Conservation (phyloP, 2,888 invertebrate species). For the Polymixis lichenea region DNA sequence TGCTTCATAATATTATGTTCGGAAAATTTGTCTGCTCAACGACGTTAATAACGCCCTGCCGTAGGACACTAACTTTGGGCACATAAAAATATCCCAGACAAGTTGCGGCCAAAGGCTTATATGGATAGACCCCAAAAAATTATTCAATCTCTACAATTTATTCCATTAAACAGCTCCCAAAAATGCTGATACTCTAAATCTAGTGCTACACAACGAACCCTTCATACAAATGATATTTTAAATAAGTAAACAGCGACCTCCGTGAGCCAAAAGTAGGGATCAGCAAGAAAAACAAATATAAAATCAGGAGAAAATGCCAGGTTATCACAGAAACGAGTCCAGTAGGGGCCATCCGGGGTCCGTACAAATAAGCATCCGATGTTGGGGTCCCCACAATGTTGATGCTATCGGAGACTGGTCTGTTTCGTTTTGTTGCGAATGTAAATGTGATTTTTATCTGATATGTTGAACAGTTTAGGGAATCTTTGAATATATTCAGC, state of each 20-base stretch:
- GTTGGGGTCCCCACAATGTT: constrained; percentile 50
- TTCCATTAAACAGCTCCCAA: constrained; percentile 25
- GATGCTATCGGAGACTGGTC: constrained; percentile 42
- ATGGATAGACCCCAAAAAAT: not conserved
- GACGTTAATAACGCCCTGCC: too few species aligned
- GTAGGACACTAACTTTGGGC: not conserved
- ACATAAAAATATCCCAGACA: not conserved
- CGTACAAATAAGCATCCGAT: constrained; percentile 68
- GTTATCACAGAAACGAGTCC: constrained; percentile 74
- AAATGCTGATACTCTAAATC: constrained; percentile 30
- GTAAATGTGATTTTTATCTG: constrained; percentile 30
- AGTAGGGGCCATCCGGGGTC: constrained; percentile 65
- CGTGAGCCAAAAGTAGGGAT: constrained; percentile 30
- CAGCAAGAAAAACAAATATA: constrained; percentile 68
- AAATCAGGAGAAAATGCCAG: constrained; percentile 72
- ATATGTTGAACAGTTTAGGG: constrained; percentile 8
- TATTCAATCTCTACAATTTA: constrained; percentile 25
- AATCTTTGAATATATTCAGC: constrained; percentile 14
- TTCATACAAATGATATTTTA: constrained; percentile 67
- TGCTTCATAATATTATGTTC: too few species aligned
- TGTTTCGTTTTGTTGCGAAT: constrained; percentile 41
- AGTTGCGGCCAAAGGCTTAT: not conserved
- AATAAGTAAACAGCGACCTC: constrained; percentile 66
- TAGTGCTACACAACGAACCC: not conserved
- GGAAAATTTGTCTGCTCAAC: too few species aligned